phyloP scores from a whole-genome alignment of 1,140 invertebrate genomes.

The Drosophila melanica region DNA sequence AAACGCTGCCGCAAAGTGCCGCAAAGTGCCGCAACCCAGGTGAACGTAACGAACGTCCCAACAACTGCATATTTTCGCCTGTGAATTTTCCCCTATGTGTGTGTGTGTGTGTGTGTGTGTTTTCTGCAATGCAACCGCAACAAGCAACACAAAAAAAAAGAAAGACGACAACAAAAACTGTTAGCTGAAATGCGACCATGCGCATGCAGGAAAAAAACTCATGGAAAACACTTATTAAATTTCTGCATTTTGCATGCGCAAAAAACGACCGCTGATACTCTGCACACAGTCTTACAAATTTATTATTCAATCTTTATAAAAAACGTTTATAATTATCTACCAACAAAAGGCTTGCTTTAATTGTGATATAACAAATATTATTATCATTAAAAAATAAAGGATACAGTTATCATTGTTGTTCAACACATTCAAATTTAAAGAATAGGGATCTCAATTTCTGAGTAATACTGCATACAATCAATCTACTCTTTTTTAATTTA shows the following conservation, averaged over 20 bases:
- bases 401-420: no score
- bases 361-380: no score
- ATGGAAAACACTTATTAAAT: constrained; percentile 79
- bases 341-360: no score
- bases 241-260: constrained; percentile 67
- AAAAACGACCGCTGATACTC: constrained; percentile 29
- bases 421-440: no score
- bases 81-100: constrained; percentile 6
- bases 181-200: constrained; percentile 53
- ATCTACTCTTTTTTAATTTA: no score
- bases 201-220: constrained; percentile 19
- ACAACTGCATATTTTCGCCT: constrained; percentile 55
- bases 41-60: constrained; percentile 38
- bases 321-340: no score
- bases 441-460: no score
- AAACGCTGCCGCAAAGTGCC: not conserved
- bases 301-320: no score
- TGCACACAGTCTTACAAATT: no score
- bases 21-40: constrained; percentile 56
- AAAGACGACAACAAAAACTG: constrained; percentile 67
- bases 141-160: constrained; percentile 36
- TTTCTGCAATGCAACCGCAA: constrained; percentile 50
- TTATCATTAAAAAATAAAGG: no score
- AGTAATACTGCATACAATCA: no score
- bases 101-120: constrained; percentile 19